Base-by-base conservation (phyloP, 1,140 invertebrate genomes). In the Drosophila yakuba region DNA sequence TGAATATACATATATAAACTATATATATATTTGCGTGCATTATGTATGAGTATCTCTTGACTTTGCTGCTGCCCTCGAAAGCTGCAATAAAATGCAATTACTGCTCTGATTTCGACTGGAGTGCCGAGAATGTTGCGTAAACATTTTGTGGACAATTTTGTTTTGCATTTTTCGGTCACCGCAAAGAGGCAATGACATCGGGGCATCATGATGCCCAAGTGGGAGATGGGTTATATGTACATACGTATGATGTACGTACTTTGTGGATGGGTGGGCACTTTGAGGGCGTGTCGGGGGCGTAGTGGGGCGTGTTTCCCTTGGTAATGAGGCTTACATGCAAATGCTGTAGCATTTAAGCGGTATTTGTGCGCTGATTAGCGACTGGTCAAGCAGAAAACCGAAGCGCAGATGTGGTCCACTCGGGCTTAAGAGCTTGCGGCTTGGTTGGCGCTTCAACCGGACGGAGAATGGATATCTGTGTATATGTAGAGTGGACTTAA, bases 31-130 rank as follows among this genome's bases (percentile, higher is more conserved):
- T 57, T 68, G 23, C 43, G n/a, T 71, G 45, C 63, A 71, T 71
- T 71, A 72, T 72, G 28, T 50, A 71, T 58, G 55, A 64, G 44
- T 52, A 25, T 36, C 59, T 63, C 71, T 74, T 55, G 59, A 74
- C 60, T 63, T 74, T 51, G 44, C 41, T 25, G 48, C 51, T 67
- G 68, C 63, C 58, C 51, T 14, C 58, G 67, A 64, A 36, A 57
- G 51, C 59, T 64, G 75, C 73, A 80, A 89, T 89, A 74, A 84
- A 82, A 80, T 83, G 80, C 79, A 88, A 89, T 89, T 88, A 83
- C 76, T 35, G 73, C 55, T 79, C 81, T 83, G 74, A 67, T 83
- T 83, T 61, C 62, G 48, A 60, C 45, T 72, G 52, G 32, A 52
- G 39, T 35, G 20, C 56, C 43, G 60, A 50, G 48, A 68, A 80